phyloP scores from a whole-genome alignment of 2,888 invertebrate species.

The Netelia fuscicornis region DNA sequence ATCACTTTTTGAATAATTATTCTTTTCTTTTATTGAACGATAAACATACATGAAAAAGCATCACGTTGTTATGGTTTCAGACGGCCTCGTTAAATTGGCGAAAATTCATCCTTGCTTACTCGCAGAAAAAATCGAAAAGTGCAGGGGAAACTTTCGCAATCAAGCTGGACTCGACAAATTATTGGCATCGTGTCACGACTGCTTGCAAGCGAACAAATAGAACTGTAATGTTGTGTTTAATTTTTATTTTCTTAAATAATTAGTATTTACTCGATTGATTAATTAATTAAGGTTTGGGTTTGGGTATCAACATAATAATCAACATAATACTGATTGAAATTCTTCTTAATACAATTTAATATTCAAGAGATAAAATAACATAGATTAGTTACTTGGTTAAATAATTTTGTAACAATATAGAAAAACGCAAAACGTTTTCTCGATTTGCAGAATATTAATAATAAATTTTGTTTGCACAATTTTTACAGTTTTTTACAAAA shows the following conservation, averaged over 20 bases:
- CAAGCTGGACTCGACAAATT: constrained; percentile 84
- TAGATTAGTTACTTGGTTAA: neutral
- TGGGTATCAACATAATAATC: neutral
- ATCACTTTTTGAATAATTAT: constrained; percentile 25
- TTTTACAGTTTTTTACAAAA: too few relatives aligned
- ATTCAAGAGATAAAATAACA: neutral
- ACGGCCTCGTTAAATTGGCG: constrained; percentile 86
- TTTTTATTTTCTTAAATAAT: neutral
- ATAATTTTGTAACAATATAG: neutral
- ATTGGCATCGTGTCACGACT: constrained; percentile 73
- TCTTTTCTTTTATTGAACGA: constrained; percentile 44
- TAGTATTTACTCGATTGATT: neutral
- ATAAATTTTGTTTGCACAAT: too few relatives aligned
- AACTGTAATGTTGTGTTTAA: neutral
- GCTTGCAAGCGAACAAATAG: constrained; percentile 61
- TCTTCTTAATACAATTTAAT: too few relatives aligned
- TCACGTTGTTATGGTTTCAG: constrained; percentile 82
- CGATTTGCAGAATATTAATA: too few relatives aligned
- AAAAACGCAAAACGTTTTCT: too few relatives aligned
- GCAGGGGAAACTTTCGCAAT: constrained; percentile 88
- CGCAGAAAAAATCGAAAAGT: constrained; percentile 87
- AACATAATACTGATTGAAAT: neutral
- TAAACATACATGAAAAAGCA: constrained; percentile 27
- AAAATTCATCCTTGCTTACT: constrained; percentile 86
- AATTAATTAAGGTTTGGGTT: neutral